Base-by-base conservation (phyloP, 2,888 invertebrate species). In the Sepioteuthis lessoniana region DNA sequence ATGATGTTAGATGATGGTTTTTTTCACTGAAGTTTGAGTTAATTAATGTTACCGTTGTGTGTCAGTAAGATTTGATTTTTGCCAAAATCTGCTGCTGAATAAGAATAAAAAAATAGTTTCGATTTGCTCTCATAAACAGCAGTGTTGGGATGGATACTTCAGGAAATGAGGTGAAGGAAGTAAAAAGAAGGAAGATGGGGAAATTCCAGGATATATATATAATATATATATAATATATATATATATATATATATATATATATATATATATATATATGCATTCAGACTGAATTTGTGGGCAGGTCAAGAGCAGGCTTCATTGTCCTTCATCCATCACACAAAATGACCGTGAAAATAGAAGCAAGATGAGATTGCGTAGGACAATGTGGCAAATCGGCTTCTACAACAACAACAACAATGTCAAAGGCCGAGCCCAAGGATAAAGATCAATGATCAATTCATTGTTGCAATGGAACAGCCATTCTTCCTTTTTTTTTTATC, bases 231-330 rank as follows among this genome's bases (percentile, higher is more conserved):
- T n/a, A n/a, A n/a, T n/a, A n/a, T n/a, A n/a, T n/a, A n/a, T n/a
- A n/a, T n/a, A n/a, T n/a, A n/a, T n/a, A n/a, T n/a, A n/a, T n/a
- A n/a, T n/a, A n/a, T n/a, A n/a, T n/a, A n/a, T n/a, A n/a, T n/a
- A n/a, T n/a, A n/a, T n/a, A n/a, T n/a, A n/a, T n/a, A n/a, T n/a
- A n/a, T n/a, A n/a, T n/a, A 76, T 16, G n/a, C 10, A 76, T 76
- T n/a, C n/a, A 76, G 76, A 76, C 3, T 19, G n/a, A 76, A 76
- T 76, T 76, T 76, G 76, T 76, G 76, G 16, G n/a, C n/a, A 76
- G 76, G 76, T 76, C 76, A 76, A 35, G 76, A n/a, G n/a, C 76
- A n/a, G 76, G 76, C 76, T 76, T 76, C n/a, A 76, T 76, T 76
- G 76, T 13, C 76, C 76, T 76, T n/a, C 76, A 76, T 76, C 76